Conservation (phyloP, 2,113 vertebrate genomes). For the Corythoichthys haematopterus region DNA sequence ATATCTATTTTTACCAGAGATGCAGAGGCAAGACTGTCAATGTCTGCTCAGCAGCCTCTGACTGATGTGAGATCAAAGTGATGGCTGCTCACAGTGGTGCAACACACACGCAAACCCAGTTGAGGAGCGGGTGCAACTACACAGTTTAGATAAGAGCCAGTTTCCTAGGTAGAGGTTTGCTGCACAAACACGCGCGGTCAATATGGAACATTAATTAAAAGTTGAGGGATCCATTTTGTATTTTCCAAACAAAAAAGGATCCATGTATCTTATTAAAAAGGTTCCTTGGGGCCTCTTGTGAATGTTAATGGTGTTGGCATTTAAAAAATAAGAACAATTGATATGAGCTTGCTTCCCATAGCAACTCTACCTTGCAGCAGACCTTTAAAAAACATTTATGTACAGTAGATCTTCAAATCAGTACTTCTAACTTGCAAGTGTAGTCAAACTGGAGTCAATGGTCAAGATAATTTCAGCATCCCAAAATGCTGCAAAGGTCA, state of each 20-base stretch:
- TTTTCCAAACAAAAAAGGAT: conserved; percentile 5
- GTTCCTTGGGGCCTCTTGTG: background rate
- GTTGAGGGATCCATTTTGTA: background rate
- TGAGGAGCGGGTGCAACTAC: conserved; percentile 25
- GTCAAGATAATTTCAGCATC: conserved; percentile 54
- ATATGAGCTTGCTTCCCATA: background rate
- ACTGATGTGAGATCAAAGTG: conserved; percentile 67
- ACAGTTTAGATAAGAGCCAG: conserved; percentile 51
- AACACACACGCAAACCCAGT: conserved; percentile 34
- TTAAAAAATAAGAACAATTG: conserved; percentile 6
- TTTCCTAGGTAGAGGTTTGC: conserved; percentile 41
- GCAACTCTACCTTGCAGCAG: background rate
- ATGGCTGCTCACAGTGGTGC: conserved; percentile 42
- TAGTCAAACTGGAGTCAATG: conserved; percentile 29
- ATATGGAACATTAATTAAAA: conserved; percentile 1
- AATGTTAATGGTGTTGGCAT: conserved; percentile 13
- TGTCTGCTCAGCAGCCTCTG: conserved; percentile 57
- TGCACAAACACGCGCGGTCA: conserved; percentile 14
- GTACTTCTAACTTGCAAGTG: conserved; percentile 15
- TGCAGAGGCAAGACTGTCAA: conserved; percentile 65
- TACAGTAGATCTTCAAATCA: conserved; percentile 20
- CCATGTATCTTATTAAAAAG: background rate
- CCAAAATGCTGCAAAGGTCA: conserved; percentile 45
- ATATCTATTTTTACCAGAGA: conserved; percentile 70
- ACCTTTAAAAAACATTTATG: conserved; percentile 11